Conservation (phyloP, 2,113 vertebrate genomes). For the Strix aluco region DNA sequence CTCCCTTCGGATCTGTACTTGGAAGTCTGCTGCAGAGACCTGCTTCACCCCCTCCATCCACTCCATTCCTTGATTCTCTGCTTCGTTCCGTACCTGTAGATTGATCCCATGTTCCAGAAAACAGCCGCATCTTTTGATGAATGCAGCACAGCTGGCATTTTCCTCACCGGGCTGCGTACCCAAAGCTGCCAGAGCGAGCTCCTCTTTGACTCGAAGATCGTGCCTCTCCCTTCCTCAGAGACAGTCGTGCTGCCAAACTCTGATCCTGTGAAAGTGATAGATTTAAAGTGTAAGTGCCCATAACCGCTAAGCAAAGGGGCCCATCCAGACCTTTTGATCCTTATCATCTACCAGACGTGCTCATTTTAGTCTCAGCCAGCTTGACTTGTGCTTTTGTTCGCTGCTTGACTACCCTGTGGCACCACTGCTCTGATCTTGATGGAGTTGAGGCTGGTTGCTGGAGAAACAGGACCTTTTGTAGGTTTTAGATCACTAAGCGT, state of each 20-base stretch:
- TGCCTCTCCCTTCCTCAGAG: conserved; percentile 77
- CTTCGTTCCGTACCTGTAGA: conserved; percentile 43
- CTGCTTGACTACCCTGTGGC: neutral
- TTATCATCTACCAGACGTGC: neutral
- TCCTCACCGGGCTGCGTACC: conserved; percentile 83
- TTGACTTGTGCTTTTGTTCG: neutral
- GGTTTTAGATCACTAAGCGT: neutral
- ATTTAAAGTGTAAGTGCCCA: conserved; percentile 58
- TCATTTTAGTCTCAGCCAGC: neutral
- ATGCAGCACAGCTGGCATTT: conserved; percentile 85
- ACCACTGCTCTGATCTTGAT: neutral
- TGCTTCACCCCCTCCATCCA: conserved; percentile 19
- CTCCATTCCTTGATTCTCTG: neutral
- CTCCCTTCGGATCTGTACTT: neutral
- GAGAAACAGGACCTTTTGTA: neutral
- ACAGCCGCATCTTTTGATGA: conserved; percentile 88
- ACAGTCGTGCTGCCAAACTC: conserved; percentile 56
- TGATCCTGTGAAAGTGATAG: conserved; percentile 27
- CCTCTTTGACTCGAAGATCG: conserved; percentile 79
- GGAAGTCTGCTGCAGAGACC: no score
- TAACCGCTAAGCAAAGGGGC: neutral
- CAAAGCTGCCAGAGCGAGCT: conserved; percentile 81
- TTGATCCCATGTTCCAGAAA: conserved; percentile 89
- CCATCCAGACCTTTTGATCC: neutral
- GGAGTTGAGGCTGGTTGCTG: neutral